Conservation (phyloP, 2,797 vertebrate genomes). For the Acipenser transmontanus region DNA sequence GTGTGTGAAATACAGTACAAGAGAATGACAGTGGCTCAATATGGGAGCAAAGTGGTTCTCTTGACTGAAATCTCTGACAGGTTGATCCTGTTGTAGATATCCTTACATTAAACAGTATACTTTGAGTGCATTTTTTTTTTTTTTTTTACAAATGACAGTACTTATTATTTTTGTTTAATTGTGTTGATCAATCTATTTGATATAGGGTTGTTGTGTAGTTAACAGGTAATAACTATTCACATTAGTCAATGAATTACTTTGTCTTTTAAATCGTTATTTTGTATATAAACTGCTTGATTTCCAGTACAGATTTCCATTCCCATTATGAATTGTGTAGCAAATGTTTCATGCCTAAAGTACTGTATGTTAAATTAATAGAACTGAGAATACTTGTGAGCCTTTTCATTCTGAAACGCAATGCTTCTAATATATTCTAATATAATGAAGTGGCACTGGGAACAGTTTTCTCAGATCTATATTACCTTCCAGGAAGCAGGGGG, state of each 20-base stretch:
- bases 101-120: neutral
- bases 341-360: constrained; percentile 1
- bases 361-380: neutral
- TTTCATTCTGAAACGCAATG: neutral
- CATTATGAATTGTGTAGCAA: neutral
- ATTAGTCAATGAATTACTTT: too few relatives aligned
- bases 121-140: constrained; percentile 9
- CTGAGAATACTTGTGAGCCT: constrained; percentile 3
- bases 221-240: too few relatives aligned
- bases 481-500: constrained; percentile 4
- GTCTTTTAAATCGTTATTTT: too few relatives aligned
- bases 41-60: too few relatives aligned
- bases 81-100: neutral
- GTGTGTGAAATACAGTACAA: constrained; percentile 14
- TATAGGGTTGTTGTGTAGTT: too few relatives aligned
- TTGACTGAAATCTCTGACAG: constrained; percentile 8
- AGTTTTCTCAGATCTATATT: neutral
- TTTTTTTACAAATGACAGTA: neutral
- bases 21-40: neutral
- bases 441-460: neutral
- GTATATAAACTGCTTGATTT: too few relatives aligned
- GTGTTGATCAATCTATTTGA: too few relatives aligned
- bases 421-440: constrained; percentile 8
- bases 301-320: too few relatives aligned
- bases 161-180: too few relatives aligned